Conservation (phyloP, 2,113 vertebrate species). For the Xiphophorus hellerii region DNA sequence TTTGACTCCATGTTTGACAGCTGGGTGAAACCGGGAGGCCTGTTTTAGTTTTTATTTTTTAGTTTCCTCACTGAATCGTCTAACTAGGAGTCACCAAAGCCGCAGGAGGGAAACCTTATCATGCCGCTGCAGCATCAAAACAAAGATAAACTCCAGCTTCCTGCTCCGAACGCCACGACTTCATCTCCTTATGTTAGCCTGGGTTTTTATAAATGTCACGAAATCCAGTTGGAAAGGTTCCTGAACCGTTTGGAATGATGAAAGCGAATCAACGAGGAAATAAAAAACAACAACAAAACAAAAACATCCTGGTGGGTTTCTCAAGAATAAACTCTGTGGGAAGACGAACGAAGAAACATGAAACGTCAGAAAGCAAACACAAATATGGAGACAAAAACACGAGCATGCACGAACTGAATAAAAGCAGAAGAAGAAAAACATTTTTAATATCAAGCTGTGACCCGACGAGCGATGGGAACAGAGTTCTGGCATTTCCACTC, state of each 20-base stretch:
- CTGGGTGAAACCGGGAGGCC: constrained; percentile 31
- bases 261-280: background rate
- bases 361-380: constrained; percentile 27
- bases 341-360: constrained; percentile 16
- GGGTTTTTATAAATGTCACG: background rate
- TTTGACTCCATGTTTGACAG: constrained; percentile 34
- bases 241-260: constrained; percentile 20
- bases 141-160: background rate
- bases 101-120: constrained; percentile 16
- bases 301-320: constrained; percentile 21
- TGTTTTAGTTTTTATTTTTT: constrained; percentile 7
- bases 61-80: constrained; percentile 21
- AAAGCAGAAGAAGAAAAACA: background rate
- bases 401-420: background rate
- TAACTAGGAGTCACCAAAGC: constrained; percentile 28
- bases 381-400: constrained; percentile 19
- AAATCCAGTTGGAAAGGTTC: constrained; percentile 6
- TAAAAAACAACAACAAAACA: background rate
- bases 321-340: constrained; percentile 31
- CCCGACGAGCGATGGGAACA: background rate
- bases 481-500: background rate
- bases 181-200: background rate
- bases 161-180: background rate
- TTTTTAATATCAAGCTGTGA: background rate
- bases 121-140: constrained; percentile 23